Base-by-base conservation (phyloP, 2,888 invertebrate genomes). In the Calliopum simillimum region DNA sequence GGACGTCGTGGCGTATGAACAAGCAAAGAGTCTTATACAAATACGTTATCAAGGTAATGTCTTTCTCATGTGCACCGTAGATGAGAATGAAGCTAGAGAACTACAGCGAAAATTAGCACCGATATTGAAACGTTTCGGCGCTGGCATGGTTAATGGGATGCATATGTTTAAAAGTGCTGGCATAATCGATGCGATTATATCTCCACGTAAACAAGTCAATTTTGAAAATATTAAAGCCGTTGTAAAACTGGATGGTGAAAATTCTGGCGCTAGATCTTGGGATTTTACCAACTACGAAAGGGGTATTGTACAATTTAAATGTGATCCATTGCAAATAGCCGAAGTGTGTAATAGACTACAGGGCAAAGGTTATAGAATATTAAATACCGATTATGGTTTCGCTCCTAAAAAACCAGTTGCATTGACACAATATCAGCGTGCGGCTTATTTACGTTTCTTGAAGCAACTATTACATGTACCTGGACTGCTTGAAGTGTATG, bases 401-500 rank as follows among this genome's bases (percentile, higher is more conserved):
- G 68, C 69, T 12, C 65, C 79, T 0, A 76, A 65, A 8, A 70
- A 73, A 5, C 61, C 70, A 12, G 70, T 80, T 2, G 41, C 67
- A 2, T 58, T 81, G 13, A 56, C 69, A 2, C 19, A 23, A 12
- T 21, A 49, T 3, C 75, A 78, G 23, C 46, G 59, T 11, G 62
- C 61, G 4, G 72, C 70, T 5, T 80, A 79, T 71, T 46, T 68
- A 41, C 61, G 75, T 49, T 79, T 82, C 44, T 68, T 79, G 11
- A 67, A 69, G 19, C 59, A 62, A 12, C 63, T 82, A 6, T 49
- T 66, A 16, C 47, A 73, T 49, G 68, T 78, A 44, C 53, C 68
- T 16, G 79, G 79, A 61, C 63, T 82, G 44, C 72, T 77, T 12
- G 75, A 76, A 16, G 70, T 80, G 59, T 80, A 78, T 70, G 82